Evolutionary conservation across 2,113 vertebrate species (phyloP), one percentile per base, ranked within the genome.

Genomic region (Carettochelys insculpta): DNA sequence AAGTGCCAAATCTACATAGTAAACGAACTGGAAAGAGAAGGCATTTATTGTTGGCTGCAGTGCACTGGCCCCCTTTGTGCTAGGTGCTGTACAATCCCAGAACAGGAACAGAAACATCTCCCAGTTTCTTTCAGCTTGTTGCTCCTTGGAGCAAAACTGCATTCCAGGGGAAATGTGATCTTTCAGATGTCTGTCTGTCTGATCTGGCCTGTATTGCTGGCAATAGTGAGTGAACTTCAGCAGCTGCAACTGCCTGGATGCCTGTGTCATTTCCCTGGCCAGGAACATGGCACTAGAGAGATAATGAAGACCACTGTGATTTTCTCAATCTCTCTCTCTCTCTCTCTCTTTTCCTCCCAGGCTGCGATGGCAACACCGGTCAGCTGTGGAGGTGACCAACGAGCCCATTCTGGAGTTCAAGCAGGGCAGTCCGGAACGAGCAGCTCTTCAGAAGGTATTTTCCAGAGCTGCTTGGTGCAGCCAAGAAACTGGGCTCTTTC

Each of bases 331-430:
- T 75, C n/a, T 20, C 1, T 7, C 11, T 27, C 1, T 65, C 16
- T 4, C 80, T 31, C n/a, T n/a, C n/a, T n/a, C n/a, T 25, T 58
- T 13, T 34, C 34, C 3, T 45, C 50, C 3, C 84, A 99, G 99
- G 97, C 97, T 98, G 80, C 95, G 92, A 25, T 98, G 98, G 83
- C 98, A 95, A 85, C 95, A 98, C 4, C 50, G 83, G 80, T 93
- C 97, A 0, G 95, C 98, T 2, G 92, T 98, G 88, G 95, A 98
- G 83, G 99, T 99, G 90, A 97, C 98, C 96, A 99, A 99, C 1
- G 99, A 99, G 88, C 99, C 99, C 0, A 92, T 99, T 94, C 97
- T 99, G 31, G 96, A 98, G 0, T 99, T 99, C 91, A 97, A 92
- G 1, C 94, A 95, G 0, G 99, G 98, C 24, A 99, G 98, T 92